Evolutionary conservation across 2,888 invertebrate genomes (phyloP), one percentile per base, ranked within the genome.

Genomic region (Elysia crispata): DNA sequence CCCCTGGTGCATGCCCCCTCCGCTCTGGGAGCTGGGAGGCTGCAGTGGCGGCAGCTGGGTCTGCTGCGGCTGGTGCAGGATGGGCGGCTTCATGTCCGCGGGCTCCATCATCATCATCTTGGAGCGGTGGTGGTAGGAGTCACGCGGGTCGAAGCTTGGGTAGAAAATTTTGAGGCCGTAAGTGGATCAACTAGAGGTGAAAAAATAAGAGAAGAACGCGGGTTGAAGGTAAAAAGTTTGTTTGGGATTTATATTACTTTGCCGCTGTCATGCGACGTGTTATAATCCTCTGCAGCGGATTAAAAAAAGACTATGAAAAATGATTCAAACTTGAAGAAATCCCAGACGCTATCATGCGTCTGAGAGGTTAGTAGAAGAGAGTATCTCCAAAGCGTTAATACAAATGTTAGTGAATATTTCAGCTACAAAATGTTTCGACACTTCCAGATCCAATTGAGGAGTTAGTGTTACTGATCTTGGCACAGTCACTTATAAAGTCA

Each of bases 141-240:
- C 80, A 30, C 80, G 75, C 64, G 80, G 80, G 76, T 80, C 80
- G 70, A 80, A 80, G 70, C 76, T 80, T 80, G 80, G 80, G 80
- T 80, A 80, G 80, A 80, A 80, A 80, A 80, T 80, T 76, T 80
- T 80, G 80, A 80, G 79, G 79, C 83, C 81, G 79, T 83, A 83
- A 18, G 80, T 13, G 62, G 79, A 74, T 54, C 69, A 69, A 80
- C 75, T 74, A 57, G n/a, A 57, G 49, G 41, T 23, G 31, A 80
- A 80, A 73, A 73, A 79, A 74, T 50, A 23, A 23, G 54, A 31
- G 66, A 70, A 11, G 77, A 77, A 60, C 28, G 28, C 70, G 69
- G 41, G 31, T 69, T 70, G 30, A 25, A 30, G 25, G 8, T 76
- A 1, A 76, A 67, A 28, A 66, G 66, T 66, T 66, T 49, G 54